Evolutionary conservation across 2,797 vertebrate species (phyloP).

Genomic region (Coluber constrictor): DNA sequence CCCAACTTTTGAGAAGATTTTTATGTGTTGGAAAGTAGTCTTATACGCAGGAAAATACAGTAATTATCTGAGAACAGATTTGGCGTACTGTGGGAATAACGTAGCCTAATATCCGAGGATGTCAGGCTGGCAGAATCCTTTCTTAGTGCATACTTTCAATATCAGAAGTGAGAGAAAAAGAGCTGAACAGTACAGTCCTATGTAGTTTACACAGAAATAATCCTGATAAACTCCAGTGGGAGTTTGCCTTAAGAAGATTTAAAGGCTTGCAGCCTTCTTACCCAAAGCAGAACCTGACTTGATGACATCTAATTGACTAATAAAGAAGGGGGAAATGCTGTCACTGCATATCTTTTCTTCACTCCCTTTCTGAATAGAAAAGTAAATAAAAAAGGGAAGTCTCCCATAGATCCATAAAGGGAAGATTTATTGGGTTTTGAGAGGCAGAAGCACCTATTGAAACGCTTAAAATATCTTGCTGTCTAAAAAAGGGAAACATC

Average conservation of each 20-base stretch:
- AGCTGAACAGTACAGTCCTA: background rate
- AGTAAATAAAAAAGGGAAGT: background rate
- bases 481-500: background rate
- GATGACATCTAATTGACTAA: background rate
- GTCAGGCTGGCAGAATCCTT: background rate
- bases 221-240: background rate
- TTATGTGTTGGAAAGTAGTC: too few relatives aligned
- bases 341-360: background rate
- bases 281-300: background rate
- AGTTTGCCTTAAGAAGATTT: background rate
- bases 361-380: background rate
- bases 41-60: too few relatives aligned
- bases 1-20: too few relatives aligned
- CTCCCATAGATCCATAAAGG: background rate
- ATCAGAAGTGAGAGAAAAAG: background rate
- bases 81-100: background rate
- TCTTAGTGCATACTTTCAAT: background rate
- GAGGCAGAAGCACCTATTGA: background rate
- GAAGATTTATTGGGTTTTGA: background rate
- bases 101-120: background rate
- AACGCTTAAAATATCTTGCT: background rate
- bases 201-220: background rate
- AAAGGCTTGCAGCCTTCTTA: background rate
- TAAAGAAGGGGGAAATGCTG: background rate
- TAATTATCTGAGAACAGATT: background rate